phyloP scores from a whole-genome alignment of 2,888 invertebrate species.

The Xestobium rufovillosum region DNA sequence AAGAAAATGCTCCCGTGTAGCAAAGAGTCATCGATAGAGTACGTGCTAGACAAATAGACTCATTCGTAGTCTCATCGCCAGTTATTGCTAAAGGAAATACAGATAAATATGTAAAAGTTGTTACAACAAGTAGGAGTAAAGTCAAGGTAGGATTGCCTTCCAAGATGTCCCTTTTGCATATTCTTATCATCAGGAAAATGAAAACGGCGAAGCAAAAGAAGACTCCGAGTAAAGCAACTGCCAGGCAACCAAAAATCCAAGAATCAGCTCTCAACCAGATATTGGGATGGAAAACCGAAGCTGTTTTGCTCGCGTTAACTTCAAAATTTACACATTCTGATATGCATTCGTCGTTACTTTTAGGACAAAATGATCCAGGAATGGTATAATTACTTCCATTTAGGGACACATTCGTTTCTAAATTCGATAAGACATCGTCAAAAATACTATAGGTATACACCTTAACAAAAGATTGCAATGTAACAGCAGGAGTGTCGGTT shows the following conservation, averaged over 20 bases:
- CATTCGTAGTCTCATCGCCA: slow-evolving; percentile 24
- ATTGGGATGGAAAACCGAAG: slow-evolving; percentile 10
- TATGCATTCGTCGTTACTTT: slow-evolving; percentile 21
- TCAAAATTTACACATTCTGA: slow-evolving; percentile 24
- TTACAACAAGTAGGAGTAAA: slow-evolving; percentile 43
- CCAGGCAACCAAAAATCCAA: slow-evolving; percentile 57
- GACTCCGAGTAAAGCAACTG: slow-evolving; percentile 58
- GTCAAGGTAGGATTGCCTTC: slow-evolving; percentile 59
- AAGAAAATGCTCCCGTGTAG: slow-evolving; percentile 56
- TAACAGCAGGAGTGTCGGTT: slow-evolving; percentile 14
- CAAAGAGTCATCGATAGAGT: slow-evolving; percentile 53
- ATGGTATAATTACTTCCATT: slow-evolving; percentile 10
- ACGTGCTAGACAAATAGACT: slow-evolving; percentile 49
- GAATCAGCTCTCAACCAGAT: slow-evolving; percentile 36
- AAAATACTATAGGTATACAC: slow-evolving; percentile 35
- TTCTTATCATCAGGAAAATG: slow-evolving; percentile 56
- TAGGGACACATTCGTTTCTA: slow-evolving; percentile 15
- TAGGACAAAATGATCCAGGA: slow-evolving; percentile 17
- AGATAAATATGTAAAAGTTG: slow-evolving; percentile 46
- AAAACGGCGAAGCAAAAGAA: slow-evolving; percentile 57
- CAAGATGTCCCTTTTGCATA: slow-evolving; percentile 55
- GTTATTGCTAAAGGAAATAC: slow-evolving; percentile 48
- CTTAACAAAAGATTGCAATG: slow-evolving; percentile 28
- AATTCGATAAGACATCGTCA: slow-evolving; percentile 29
- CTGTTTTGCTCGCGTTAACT: not conserved